Evolutionary conservation across 2,113 vertebrate genomes (phyloP), one percentile per base, ranked within the genome.

Genomic region (Alosa alosa): DNA sequence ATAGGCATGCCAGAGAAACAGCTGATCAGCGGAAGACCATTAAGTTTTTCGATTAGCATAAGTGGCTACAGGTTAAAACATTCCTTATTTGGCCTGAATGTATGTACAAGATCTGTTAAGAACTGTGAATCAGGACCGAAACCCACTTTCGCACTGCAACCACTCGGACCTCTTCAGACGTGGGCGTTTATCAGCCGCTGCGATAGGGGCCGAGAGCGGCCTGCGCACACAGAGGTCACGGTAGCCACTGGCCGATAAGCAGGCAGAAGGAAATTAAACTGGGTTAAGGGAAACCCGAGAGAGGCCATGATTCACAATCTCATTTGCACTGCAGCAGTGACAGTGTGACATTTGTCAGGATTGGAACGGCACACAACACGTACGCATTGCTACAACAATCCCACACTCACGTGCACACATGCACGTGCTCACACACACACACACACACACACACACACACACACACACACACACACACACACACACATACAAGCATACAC

Each of bases 401-500:
- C 3, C 13, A 52, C 15, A 2, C 50, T 52, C 50, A 52, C 50
- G 41, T 39, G 44, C 45, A 49, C 47, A 85, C 72, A 60, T 22
- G 41, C 44, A 78, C 60, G 13, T 44, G 11, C 25, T 52, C 36
- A 75, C 17, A 31, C 36, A 36, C 7, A 84, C 64, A 55, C 82
- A 47, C 47, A 25, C 60, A 55, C 46, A 47, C 13, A 82, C 81
- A 11, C 85, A 52, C 45, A 41, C 85, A 83, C 82, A 83, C 64
- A 81, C 85, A 83, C 31, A n/a, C 47, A 8, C 44, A 36, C 52
- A 44, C 41, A 44, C 41, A 44, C 41, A 44, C 57, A 68, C n/a
- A 68, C 64, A 68, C 60, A 86, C 44, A 82, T 20, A 84, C 55
- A 81, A 81, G 88, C 13, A 75, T 44, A 85, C 25, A 72, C n/a